Evolutionary conservation across 2,797 vertebrate genomes (phyloP).

Genomic region (Steatocranus sp.): DNA sequence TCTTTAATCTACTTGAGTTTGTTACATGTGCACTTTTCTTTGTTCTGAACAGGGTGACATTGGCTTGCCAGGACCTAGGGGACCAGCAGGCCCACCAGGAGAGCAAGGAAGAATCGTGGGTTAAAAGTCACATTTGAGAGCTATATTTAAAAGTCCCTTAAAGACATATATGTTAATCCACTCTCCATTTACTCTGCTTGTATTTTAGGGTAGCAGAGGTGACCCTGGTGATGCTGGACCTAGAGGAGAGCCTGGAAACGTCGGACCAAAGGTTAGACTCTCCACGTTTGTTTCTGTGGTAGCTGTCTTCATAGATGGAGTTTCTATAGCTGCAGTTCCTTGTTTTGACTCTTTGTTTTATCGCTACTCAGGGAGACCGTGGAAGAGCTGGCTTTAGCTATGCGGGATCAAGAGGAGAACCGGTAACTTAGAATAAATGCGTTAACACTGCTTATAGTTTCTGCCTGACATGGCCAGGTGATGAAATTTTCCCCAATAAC

Average conservation of each 20-base stretch:
- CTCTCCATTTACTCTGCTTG: background rate
- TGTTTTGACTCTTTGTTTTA: background rate
- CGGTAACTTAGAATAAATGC: constrained; percentile 62
- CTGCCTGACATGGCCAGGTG: background rate
- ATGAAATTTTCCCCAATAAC: background rate
- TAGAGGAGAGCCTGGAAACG: constrained; percentile 83
- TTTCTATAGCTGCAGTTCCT: background rate
- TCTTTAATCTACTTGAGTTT: background rate
- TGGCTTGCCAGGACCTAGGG: constrained; percentile 89
- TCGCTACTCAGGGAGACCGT: constrained; percentile 77
- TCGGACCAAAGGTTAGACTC: constrained; percentile 82
- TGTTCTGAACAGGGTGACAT: constrained; percentile 82
- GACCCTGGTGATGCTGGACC: constrained; percentile 88
- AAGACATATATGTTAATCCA: background rate
- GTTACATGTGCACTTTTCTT: background rate
- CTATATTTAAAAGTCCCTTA: background rate
- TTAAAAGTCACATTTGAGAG: background rate
- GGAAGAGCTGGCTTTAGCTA: constrained; percentile 94
- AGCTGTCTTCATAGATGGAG: background rate
- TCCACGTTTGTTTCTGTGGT: background rate
- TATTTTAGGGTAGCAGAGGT: constrained; percentile 84
- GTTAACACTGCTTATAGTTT: background rate
- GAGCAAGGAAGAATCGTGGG: constrained; percentile 85
- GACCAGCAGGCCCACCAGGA: constrained; percentile 78
- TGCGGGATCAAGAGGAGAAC: constrained; percentile 83